phyloP scores from a whole-genome alignment of 2,797 vertebrate genomes.

The Acanthurus tractus region DNA sequence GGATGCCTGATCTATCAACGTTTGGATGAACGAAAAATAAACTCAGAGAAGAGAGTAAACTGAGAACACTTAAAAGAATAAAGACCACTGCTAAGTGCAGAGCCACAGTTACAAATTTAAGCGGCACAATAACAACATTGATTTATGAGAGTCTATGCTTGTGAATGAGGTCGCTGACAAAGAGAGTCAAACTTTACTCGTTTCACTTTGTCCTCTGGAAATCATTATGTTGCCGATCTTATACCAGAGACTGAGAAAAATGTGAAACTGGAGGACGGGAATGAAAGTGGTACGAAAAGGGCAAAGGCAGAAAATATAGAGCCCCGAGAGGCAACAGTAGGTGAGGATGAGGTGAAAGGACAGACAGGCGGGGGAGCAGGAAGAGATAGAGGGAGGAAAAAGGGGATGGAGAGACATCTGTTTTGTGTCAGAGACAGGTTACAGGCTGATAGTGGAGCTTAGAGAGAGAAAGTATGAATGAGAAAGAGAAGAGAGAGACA shows the following conservation, averaged over 20 bases:
- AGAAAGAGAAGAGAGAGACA: conserved; percentile 29
- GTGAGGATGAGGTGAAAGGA: conserved; percentile 53
- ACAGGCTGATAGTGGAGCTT: conserved; percentile 70
- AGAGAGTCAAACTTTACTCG: conserved; percentile 45
- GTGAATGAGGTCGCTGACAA: conserved; percentile 38
- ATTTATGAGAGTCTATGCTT: conserved; percentile 51
- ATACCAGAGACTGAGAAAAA: conserved; percentile 7
- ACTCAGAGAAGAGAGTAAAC: neutral
- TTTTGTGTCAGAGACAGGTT: conserved; percentile 78
- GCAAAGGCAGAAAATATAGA: conserved; percentile 18
- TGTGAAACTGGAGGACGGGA: conserved; percentile 14
- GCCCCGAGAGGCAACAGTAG: conserved; percentile 43
- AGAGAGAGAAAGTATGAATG: conserved; percentile 43
- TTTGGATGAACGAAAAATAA: conserved; percentile 3
- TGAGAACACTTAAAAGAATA: neutral
- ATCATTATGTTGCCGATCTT: conserved; percentile 36
- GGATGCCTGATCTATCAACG: conserved; percentile 26
- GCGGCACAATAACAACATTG: conserved; percentile 23
- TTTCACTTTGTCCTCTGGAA: conserved; percentile 47
- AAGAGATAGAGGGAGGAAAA: conserved; percentile 68
- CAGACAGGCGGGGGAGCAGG: conserved; percentile 52
- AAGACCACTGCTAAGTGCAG: neutral
- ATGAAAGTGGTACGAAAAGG: conserved; percentile 12
- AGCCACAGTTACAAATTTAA: conserved; percentile 17
- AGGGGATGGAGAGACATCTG: conserved; percentile 76